phyloP scores from a whole-genome alignment of 2,888 invertebrate genomes.

The Tortricodes alternella region DNA sequence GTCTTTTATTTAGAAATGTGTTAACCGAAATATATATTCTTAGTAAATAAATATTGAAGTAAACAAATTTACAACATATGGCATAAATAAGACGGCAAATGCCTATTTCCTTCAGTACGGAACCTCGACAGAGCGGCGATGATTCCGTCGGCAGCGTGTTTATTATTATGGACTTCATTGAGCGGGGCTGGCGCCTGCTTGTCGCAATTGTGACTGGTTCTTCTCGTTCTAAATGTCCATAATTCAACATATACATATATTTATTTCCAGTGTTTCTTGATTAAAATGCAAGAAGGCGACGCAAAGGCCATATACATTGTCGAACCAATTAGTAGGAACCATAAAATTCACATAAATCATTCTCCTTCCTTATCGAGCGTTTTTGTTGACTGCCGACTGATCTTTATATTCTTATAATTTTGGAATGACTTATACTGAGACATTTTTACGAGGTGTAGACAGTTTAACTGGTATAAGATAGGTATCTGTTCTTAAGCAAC shows the following conservation, averaged over 20 bases:
- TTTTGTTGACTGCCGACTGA: constrained; percentile 52
- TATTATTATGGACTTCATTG: constrained; percentile 75
- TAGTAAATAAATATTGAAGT: too few relatives aligned
- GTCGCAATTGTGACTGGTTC: constrained; percentile 79
- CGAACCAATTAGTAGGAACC: constrained; percentile 72
- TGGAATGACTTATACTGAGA: constrained; percentile 60
- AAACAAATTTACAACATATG: too few relatives aligned
- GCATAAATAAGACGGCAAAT: too few relatives aligned
- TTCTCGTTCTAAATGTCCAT: constrained; percentile 74
- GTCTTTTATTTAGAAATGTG: too few relatives aligned
- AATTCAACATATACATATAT: constrained; percentile 59
- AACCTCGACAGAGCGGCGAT: constrained; percentile 4
- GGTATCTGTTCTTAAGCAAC: constrained; percentile 37
- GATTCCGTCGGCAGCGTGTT: constrained; percentile 63
- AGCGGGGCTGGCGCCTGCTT: constrained; percentile 70
- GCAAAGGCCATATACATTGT: constrained; percentile 72
- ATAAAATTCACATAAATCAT: constrained; percentile 74
- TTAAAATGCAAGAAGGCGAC: constrained; percentile 73
- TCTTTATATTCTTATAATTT: constrained; percentile 62
- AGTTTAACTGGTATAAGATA: constrained; percentile 58
- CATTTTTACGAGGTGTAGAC: constrained; percentile 72
- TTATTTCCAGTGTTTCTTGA: constrained; percentile 70
- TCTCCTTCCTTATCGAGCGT: constrained; percentile 64
- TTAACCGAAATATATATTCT: too few relatives aligned
- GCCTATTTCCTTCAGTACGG: neutral